Base-by-base conservation (phyloP, 2,888 invertebrate species). In the Chelonus formosanus region DNA sequence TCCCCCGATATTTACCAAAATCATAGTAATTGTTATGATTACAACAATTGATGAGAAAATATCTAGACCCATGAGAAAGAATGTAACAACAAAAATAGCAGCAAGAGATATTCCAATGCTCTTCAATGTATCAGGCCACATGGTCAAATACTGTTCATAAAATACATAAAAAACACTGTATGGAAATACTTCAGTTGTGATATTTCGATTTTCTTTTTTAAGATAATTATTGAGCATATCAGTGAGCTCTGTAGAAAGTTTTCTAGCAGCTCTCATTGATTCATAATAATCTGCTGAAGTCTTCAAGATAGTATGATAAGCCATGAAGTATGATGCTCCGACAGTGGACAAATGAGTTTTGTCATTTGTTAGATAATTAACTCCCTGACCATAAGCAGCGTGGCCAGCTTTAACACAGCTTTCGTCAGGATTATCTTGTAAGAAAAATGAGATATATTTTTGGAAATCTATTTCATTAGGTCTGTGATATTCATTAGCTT, bases 81-180 rank as follows among this genome's bases (percentile, higher is more conserved):
- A 95, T 0, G 97, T 96, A 5, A 97, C 97, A 36, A 96, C 87
- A 84, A 98, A 97, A 70, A 99, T 97, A n/a, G 97, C 96, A 3
- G 90, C 85, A 67, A 97, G 86, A 10, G 97, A 97, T 64, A 97
- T 91, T 20, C 92, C 91, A 85, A 99, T 88, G 76, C 95, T 95
- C 80, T 91, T 89, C 43, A 96, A 82, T 0, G 97, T 95, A 78
- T 98, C 96, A 0, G 91, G 88, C 92, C 97, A 95, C 90, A 98
- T 96, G 5, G 96, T 96, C 71, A 98, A 86, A 85, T 99, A 99
- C 86, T 99, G 98, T 83, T 99, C 99, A 83, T 99, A 99, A 86
- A 96, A 99, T 35, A 99, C 98, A 84, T 99, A 99, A 86, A 97
- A 97, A 59, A 98, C 90, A 0, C 94, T 97, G 86, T 98, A 95